Percentiles rank a stretch among this genome's conserved stretches.
Evolutionary conservation across 2,113 vertebrate species (phyloP).

Genomic region (Thermophis baileyi): DNA sequence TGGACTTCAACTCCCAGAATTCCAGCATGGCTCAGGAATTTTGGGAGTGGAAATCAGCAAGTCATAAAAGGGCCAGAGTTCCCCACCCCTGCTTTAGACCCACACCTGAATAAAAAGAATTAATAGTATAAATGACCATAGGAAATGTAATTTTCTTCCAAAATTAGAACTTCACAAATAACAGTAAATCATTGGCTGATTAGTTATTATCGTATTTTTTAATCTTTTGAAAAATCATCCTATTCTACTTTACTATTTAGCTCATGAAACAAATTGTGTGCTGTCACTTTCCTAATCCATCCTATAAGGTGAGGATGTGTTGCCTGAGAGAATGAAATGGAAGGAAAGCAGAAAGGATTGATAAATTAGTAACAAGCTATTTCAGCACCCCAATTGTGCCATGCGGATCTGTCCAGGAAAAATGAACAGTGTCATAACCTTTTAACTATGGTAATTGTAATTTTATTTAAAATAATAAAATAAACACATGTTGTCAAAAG

Average conservation of each 20-base stretch:
- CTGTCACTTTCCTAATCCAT: neutral
- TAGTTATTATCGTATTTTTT: neutral
- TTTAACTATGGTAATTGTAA: neutral
- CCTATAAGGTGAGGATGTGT: neutral
- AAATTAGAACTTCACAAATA: neutral
- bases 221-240: neutral
- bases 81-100: neutral
- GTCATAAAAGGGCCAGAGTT: neutral
- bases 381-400: neutral
- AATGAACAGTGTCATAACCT: conserved; percentile 13
- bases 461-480: neutral
- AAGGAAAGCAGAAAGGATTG: neutral
- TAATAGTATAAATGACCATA: neutral
- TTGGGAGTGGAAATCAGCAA: neutral
- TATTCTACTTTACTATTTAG: too few species aligned
- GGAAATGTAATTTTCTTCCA: neutral
- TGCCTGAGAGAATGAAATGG: neutral
- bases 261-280: too few species aligned
- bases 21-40: neutral
- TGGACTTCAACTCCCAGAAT: neutral
- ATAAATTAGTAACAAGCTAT: neutral
- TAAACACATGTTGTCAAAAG: conserved; percentile 19
- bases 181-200: neutral
- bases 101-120: neutral
- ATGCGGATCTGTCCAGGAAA: neutral